Percentiles rank a stretch among this genome's conserved stretches.
Conservation (phyloP, 2,113 vertebrate species). For the Daubentonia madagascariensis region DNA sequence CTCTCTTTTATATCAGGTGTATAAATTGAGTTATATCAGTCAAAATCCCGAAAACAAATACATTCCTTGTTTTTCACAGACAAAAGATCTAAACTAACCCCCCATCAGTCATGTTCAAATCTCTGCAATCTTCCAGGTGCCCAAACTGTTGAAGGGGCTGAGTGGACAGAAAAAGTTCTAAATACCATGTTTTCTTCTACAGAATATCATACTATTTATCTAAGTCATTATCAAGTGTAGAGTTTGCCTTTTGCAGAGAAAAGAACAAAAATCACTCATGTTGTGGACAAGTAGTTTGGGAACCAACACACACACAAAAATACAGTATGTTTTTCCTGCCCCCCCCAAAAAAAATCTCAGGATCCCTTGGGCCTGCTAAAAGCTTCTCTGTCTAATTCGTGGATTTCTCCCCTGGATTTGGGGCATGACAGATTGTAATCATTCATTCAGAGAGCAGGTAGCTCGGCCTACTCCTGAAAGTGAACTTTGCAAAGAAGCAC, state of each 20-base stretch:
- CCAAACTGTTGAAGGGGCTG: background rate
- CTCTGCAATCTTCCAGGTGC: background rate
- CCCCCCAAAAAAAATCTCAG: background rate
- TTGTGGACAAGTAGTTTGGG: background rate
- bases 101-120: background rate
- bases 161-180: background rate
- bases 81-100: background rate
- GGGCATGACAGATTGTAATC: constrained; percentile 23
- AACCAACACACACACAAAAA: background rate
- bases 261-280: background rate
- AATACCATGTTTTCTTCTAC: background rate
- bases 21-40: background rate
- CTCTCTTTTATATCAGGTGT: background rate
- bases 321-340: background rate
- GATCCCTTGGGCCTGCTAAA: constrained; percentile 45
- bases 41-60: background rate
- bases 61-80: background rate
- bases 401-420: constrained; percentile 54
- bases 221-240: background rate
- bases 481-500: background rate
- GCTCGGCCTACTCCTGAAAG: constrained; percentile 5
- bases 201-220: background rate
- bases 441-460: constrained; percentile 25
- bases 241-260: background rate
- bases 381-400: constrained; percentile 48